Percentiles rank a stretch among this genome's conserved stretches.
Conservation (phyloP, 2,113 vertebrate genomes). For the Brachyistius frenatus region DNA sequence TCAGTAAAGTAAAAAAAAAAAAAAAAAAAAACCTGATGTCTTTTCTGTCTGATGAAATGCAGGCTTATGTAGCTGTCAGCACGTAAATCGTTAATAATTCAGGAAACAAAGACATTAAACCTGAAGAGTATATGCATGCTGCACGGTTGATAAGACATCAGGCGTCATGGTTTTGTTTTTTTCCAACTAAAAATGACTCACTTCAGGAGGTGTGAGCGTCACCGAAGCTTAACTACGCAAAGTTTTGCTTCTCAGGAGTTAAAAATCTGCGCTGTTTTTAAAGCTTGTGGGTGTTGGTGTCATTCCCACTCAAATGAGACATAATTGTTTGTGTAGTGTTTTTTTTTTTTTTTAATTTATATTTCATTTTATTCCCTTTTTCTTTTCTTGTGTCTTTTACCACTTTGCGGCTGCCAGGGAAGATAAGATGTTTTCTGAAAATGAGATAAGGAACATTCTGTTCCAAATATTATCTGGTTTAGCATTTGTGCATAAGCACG, state of each 20-base stretch:
- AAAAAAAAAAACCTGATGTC: not conserved
- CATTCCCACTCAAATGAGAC: slow-evolving; percentile 28
- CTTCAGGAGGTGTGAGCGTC: slow-evolving; percentile 30
- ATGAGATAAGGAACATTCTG: slow-evolving; percentile 83
- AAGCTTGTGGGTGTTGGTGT: slow-evolving; percentile 15
- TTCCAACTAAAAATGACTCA: slow-evolving; percentile 18
- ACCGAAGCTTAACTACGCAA: slow-evolving; percentile 9
- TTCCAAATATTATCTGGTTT: slow-evolving; percentile 79
- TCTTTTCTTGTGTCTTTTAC: slow-evolving; percentile 24
- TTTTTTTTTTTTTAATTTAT: slow-evolving; percentile 30
- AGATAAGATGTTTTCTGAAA: slow-evolving; percentile 83
- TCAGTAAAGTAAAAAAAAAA: not conserved
- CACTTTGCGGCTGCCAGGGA: slow-evolving; percentile 67
- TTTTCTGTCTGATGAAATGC: not conserved
- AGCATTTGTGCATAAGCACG: slow-evolving; percentile 83
- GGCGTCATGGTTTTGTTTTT: not conserved
- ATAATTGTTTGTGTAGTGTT: slow-evolving; percentile 20
- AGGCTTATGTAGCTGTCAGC: not conserved
- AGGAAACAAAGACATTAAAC: not conserved
- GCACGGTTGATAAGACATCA: slow-evolving; percentile 9
- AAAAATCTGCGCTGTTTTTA: slow-evolving; percentile 18
- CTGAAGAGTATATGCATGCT: not conserved
- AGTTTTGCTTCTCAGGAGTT: slow-evolving; percentile 9
- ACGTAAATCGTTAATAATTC: not conserved
- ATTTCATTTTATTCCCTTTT: not conserved